A percentile compares a stretch with the other conserved stretches of the same genome.
These are phyloP conservation scores for Taurulus bubalis DNA, from an alignment of 2,113 vertebrate species.

Conservation along the genomic window DNA sequence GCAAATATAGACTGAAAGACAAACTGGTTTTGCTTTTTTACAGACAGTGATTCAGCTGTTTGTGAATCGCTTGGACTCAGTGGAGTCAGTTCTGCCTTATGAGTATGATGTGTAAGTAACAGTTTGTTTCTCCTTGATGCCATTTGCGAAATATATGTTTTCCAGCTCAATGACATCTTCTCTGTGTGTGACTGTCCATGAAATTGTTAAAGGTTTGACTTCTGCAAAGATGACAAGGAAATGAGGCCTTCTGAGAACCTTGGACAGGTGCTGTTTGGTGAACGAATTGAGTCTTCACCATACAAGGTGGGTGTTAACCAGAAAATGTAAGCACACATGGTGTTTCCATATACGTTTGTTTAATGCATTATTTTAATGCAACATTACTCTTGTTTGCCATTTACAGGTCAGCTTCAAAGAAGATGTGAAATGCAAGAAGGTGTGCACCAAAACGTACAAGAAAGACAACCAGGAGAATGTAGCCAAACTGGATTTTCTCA, in stretches of 20 bases:
- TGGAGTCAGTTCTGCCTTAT: conserved; percentile 98
- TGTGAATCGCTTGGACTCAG: conserved; percentile 98
- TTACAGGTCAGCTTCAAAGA: conserved; percentile 80
- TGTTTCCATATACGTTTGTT: neutral
- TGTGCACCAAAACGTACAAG: conserved; percentile 79
- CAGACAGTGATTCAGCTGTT: conserved; percentile 92
- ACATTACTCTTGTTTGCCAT: neutral
- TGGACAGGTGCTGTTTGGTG: conserved; percentile 97
- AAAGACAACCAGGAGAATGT: conserved; percentile 53
- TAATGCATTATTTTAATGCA: neutral
- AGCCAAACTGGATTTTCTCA: conserved; percentile 81
- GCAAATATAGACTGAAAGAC: neutral
- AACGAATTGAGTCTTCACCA: conserved; percentile 96
- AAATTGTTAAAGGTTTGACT: conserved; percentile 90
- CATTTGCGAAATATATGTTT: neutral
- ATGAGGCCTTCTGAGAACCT: conserved; percentile 97
- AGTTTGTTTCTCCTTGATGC: neutral
- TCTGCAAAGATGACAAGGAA: conserved; percentile 91
- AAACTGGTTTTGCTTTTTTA: conserved; percentile 51
- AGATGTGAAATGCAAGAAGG: conserved; percentile 63
- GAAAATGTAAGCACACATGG: no score
- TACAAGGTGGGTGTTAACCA: conserved; percentile 88
- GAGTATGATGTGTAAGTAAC: conserved; percentile 96
- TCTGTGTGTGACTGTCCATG: neutral
- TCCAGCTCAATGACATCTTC: neutral